Evolutionary conservation across 2,888 invertebrate genomes (phyloP), one percentile per base, ranked within the genome.

Genomic region (Tetrapedia diversipes): DNA sequence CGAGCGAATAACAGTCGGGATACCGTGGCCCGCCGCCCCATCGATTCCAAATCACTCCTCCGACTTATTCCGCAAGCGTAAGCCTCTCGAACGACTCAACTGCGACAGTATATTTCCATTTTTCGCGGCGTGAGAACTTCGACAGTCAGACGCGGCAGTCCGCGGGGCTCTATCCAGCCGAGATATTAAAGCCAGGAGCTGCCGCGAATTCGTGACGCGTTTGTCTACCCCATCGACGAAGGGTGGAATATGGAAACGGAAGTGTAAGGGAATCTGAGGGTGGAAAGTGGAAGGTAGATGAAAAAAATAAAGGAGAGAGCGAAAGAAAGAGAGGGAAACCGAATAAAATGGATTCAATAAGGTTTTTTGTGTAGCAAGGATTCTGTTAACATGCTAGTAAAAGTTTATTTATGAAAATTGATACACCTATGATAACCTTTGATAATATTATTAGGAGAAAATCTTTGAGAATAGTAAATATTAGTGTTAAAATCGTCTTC

Each of bases 51-150:
- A 76, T 77, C 77, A 77, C 66, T 66, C 53, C 66, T 66, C 53
- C 66, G 53, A 70, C 77, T 70, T 76, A 78, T 77, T 78, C 61
- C 51, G 51, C 61, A 47, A 39, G 19, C 63, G 65, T 66, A 77
- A 78, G 66, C 66, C 70, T 77, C 70, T 77, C 77, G 61, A 63
- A 43, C 27, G 59, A 49, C 39, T 59, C 47, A 41, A 37, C 60
- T 32, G 14, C 59, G 65, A 61, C 60, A 45, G 54, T 79, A 60
- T 77, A 79, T 77, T 79, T 68, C 77, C 72, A 80, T 80, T 76
- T 80, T 72, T 80, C 72, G 53, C 51, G 51, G 70, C 75, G 80
- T 76, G 79, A 70, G 79, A 79, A 79, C 78, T 78, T 73, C 73
- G 66, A 63, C 79, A 79, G 65, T 63, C 69, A 64, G 79, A 69